Percentiles rank a stretch among this genome's conserved stretches.
Evolutionary conservation across 35 echinoderm and acorn worm species (phyloP).

Genomic region (Eucidaris tribuloides): DNA sequence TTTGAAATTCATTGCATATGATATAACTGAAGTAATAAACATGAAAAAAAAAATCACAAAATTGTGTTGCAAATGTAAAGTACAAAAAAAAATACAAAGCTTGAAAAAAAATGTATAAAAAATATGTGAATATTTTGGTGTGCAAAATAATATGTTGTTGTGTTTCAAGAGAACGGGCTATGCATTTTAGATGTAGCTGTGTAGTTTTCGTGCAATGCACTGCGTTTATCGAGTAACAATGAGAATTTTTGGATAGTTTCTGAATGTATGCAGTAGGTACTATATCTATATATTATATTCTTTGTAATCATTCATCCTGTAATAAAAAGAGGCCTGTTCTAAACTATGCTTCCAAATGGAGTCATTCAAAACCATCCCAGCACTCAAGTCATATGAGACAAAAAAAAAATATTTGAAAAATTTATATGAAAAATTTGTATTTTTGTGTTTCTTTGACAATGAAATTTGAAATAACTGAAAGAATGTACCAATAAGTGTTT

Average conservation of each 20-base stretch:
- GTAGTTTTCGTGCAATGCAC: conserved; percentile 20
- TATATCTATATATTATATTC: conserved; percentile 28
- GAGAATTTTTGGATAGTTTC: conserved; percentile 31
- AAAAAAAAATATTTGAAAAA: conserved; percentile 6
- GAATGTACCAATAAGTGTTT: conserved; percentile 9
- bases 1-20: conserved; percentile 26
- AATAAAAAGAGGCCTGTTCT: conserved; percentile 25
- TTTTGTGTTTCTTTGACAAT: conserved; percentile 37
- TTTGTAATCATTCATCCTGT: conserved; percentile 7
- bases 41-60: not conserved
- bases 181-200: conserved; percentile 18
- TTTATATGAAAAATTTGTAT: conserved; percentile 17
- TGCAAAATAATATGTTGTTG: conserved; percentile 25
- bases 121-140: no score
- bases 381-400: conserved; percentile 14
- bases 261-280: conserved; percentile 24
- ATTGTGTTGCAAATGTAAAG: no score
- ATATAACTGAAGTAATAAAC: not conserved
- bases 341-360: conserved; percentile 33
- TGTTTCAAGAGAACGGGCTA: conserved; percentile 15
- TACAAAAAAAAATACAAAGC: conserved; percentile 13
- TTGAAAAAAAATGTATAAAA: not conserved
- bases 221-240: not conserved
- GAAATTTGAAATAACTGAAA: conserved; percentile 40
- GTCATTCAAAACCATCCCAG: conserved; percentile 23